These are phyloP conservation scores for Myiozetetes cayanensis DNA, from an alignment of 2,113 vertebrate genomes.

Conservation along the genomic window DNA sequence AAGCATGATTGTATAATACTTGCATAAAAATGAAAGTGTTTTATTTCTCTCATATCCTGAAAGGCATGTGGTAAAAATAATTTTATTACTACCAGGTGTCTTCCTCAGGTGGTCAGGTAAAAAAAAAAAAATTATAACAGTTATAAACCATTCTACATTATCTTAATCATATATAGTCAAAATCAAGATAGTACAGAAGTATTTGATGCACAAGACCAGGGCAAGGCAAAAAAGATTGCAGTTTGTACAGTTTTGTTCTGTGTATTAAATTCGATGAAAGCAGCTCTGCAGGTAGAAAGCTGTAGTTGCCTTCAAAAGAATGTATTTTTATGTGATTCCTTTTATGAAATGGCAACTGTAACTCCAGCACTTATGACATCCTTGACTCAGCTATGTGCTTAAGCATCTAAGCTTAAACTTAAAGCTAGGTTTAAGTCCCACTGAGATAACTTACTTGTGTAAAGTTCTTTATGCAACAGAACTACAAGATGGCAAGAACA, in stretches of 20 bases:
- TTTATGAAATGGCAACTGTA: background rate
- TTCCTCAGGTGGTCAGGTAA: conserved; percentile 28
- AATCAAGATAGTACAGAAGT: background rate
- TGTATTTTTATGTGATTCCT: background rate
- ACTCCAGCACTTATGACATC: background rate
- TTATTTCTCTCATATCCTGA: conserved; percentile 7
- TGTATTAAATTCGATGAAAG: conserved; percentile 14
- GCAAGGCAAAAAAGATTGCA: background rate
- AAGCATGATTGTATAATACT: background rate
- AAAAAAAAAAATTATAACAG: conserved; percentile 56
- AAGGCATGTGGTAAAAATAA: conserved; percentile 19
- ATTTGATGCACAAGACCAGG: background rate
- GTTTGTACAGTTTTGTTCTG: background rate
- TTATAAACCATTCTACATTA: conserved; percentile 58
- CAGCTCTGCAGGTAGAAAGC: conserved; percentile 12
- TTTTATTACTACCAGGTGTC: conserved; percentile 44
- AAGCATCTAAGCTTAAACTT: accelerated
- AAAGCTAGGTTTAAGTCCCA: background rate
- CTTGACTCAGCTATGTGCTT: background rate
- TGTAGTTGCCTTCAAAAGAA: background rate
- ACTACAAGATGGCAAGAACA: background rate
- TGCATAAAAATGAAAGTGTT: background rate
- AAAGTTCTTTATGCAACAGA: background rate
- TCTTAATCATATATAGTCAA: conserved; percentile 9
- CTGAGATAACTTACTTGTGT: background rate